Percentiles rank a stretch among this genome's conserved stretches.
These are phyloP conservation scores for Thelaira solivaga DNA, from an alignment of 2,888 invertebrate species.

Conservation along the genomic window DNA sequence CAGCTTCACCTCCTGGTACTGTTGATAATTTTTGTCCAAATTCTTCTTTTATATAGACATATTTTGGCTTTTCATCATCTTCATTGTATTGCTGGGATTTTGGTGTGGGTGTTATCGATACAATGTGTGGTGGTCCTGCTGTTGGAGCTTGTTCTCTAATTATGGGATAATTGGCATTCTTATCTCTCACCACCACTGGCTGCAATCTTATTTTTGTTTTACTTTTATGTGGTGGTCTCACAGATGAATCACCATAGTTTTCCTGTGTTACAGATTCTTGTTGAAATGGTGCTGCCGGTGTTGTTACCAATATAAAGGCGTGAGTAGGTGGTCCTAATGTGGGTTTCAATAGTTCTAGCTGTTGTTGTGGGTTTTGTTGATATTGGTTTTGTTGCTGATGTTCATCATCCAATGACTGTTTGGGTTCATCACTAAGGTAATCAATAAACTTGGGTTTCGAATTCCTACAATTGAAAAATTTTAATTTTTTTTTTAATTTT, in stretches of 20 bases:
- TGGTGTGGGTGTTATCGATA: conserved; percentile 33
- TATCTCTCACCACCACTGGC: conserved; percentile 64
- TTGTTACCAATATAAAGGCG: conserved; percentile 71
- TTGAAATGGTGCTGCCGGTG: conserved; percentile 67
- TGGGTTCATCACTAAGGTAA: conserved; percentile 73
- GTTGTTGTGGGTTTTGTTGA: neutral
- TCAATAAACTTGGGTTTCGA: conserved; percentile 69
- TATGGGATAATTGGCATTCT: conserved; percentile 54
- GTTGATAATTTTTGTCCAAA: conserved; percentile 58
- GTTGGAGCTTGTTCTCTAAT: conserved; percentile 55
- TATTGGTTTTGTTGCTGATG: conserved; percentile 53
- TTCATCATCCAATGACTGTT: conserved; percentile 73
- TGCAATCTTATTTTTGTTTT: conserved; percentile 71
- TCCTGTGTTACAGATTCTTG: conserved; percentile 51
- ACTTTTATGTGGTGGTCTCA: conserved; percentile 69
- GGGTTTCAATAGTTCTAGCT: conserved; percentile 26
- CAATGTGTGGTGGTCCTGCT: conserved; percentile 40
- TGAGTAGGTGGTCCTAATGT: conserved; percentile 61
- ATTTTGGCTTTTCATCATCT: conserved; percentile 38
- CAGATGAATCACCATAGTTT: conserved; percentile 67
- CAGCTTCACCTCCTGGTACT: conserved; percentile 52
- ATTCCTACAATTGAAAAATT: conserved; percentile 16
- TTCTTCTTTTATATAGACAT: conserved; percentile 56
- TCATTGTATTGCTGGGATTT: conserved; percentile 45
- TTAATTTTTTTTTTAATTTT: neutral